Percentiles rank a stretch among this genome's conserved stretches.
phyloP scores from a whole-genome alignment of 2,888 invertebrate genomes.

The Lasioglossum pauxillum region DNA sequence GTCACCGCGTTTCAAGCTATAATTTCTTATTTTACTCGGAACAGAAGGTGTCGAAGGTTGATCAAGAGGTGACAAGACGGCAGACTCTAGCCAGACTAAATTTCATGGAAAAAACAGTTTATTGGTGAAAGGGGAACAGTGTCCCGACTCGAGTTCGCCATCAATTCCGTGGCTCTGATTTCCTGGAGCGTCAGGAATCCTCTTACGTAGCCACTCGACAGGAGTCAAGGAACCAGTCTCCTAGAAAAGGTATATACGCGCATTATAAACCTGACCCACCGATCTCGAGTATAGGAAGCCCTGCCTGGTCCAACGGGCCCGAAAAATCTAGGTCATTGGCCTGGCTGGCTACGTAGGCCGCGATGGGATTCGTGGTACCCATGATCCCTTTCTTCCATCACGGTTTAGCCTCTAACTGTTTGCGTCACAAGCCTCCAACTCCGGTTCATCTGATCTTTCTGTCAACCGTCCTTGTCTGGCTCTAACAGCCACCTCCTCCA shows the following conservation, averaged over 20 bases:
- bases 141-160: background rate
- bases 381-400: conserved; percentile 47
- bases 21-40: background rate
- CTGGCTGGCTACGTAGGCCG: conserved; percentile 70
- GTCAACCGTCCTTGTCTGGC: background rate
- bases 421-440: conserved; percentile 33
- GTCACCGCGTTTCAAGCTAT: too few species aligned
- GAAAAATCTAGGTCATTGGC: conserved; percentile 82
- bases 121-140: conserved; percentile 26
- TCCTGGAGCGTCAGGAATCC: conserved; percentile 45
- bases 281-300: conserved; percentile 59
- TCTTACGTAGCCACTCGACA: conserved; percentile 50
- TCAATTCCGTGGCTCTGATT: conserved; percentile 42
- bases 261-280: conserved; percentile 38
- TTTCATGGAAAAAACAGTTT: background rate
- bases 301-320: conserved; percentile 67
- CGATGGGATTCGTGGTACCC: conserved; percentile 51
- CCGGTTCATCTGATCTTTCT: conserved; percentile 44
- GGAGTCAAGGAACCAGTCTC: conserved; percentile 52
- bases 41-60: background rate
- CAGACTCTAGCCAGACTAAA: background rate
- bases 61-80: background rate
- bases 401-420: conserved; percentile 63
- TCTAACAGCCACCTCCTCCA: background rate
- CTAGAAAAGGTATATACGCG: conserved; percentile 41